Evolutionary conservation across 2,888 invertebrate species (phyloP), one percentile per base, ranked within the genome.

Genomic region (Quadroppia sp.): DNA sequence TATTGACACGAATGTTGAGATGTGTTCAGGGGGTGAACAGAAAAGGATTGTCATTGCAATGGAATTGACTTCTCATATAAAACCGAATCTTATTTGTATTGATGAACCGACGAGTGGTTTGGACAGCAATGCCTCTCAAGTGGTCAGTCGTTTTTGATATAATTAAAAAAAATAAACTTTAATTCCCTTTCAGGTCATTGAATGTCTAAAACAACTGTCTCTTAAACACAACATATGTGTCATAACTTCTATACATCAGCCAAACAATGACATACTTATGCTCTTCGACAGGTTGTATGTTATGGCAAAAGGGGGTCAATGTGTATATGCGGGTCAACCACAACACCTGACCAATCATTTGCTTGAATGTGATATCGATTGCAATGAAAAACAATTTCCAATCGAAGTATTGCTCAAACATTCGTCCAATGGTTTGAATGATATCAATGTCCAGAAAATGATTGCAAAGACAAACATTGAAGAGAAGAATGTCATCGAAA

Each of bases 381-480:
- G 25, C 45, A 25, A 2, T 1, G 23, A 28, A 42, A 13, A 1
- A 20, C 69, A 69, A 9, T 0, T 28, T 6, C 69, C 69, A 1
- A 69, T 74, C 11, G 71, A 74, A 61, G 20, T 40, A 23, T 13
- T 74, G 4, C 2, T 74, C 1, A 74, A 74, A 61, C 28, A 71
- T 61, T 74, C 74, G 25, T 74, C 53, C 11, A 59, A n/a, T 15
- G 40, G 40, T 30, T 25, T 40, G 13, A 11, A 42, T 17, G 71
- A 74, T 20, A 17, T 23, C 0, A n/a, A 23, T 4, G 71, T 74
- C 9, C 32, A 71, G 32, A 30, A 56, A 32, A n/a, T 74, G 71
- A 6, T 28, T 61, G 6, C 20, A 2, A 53, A 32, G 32, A 61
- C 20, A 36, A 2, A 36, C 9, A 30, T 15, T 45, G 15, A 15